These are phyloP conservation scores for Trichonephila clavipes DNA, from an alignment of 1,140 invertebrate genomes.

Conservation along the genomic window DNA sequence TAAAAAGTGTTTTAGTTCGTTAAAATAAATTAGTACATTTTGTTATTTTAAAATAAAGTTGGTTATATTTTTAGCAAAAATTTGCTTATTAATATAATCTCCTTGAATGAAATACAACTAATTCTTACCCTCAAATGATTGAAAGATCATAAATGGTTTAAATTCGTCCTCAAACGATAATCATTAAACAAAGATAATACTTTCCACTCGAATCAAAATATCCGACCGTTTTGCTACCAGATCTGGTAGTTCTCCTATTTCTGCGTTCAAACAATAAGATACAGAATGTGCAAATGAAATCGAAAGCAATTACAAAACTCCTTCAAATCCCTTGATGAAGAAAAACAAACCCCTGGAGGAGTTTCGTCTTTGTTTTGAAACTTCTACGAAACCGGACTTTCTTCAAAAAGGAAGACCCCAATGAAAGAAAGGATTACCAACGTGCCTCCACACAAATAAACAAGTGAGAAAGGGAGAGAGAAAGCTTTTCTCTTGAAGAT, in stretches of 20 bases:
- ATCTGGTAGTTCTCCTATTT: background rate
- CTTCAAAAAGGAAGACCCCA: background rate
- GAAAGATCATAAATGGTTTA: too few relatives aligned
- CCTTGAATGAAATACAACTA: too few relatives aligned
- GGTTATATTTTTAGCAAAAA: too few relatives aligned
- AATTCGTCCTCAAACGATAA: background rate
- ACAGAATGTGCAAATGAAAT: conserved; percentile 23
- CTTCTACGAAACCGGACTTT: conserved; percentile 10
- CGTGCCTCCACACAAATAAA: conserved; percentile 50
- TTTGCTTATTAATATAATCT: too few relatives aligned
- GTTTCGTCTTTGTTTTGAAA: conserved; percentile 16
- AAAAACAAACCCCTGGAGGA: background rate
- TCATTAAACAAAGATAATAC: background rate
- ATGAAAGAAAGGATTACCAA: conserved; percentile 55
- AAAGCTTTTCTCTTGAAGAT: background rate
- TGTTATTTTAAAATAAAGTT: too few relatives aligned
- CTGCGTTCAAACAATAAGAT: background rate
- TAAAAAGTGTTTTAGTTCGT: too few relatives aligned
- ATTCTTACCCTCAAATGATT: too few relatives aligned
- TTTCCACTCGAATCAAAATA: background rate
- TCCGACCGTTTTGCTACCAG: background rate
- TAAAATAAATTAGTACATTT: too few relatives aligned
- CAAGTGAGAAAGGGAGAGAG: background rate
- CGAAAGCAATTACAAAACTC: conserved; percentile 42
- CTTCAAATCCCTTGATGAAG: background rate